Evolutionary conservation across 1,140 invertebrate species (phyloP), one percentile per base, ranked within the genome.

Genomic region (Drosophila nikananu): DNA sequence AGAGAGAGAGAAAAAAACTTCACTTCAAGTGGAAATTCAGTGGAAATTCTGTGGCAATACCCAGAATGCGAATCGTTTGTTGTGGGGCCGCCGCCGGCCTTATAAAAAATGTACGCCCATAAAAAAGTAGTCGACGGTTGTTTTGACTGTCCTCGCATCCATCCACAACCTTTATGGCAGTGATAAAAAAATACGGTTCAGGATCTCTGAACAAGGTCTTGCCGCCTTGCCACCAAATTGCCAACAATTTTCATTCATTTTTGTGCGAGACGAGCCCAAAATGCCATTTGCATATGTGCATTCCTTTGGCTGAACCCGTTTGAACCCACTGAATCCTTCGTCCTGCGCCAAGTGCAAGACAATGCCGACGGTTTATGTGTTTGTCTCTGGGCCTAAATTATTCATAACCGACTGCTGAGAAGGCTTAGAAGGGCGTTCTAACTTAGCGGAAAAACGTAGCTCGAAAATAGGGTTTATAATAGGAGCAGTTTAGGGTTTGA

Each of bases 211-310:
- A 46, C 46, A 57, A 19, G 55, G 55, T 62, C 55, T 23, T 55
- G 52, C 54, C n/a, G 49, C 32, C 19, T 89, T 89, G 86, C 86
- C 86, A 89, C 86, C 86, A 89, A 89, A 89, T 89, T 90, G 86
- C 86, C 86, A 89, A 90, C 86, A 90, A 90, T 89, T 89, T 90
- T 89, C 86, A 89, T 89, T 91, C 86, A 89, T 89, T 84, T 89
- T 90, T 81, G 76, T 80, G 67, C 77, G 59, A 54, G 65, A 44
- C 65, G 46, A 41, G 59, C 59, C 52, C 75, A 59, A 72, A 59
- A 72, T 66, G 58, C 55, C 83, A 89, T 90, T 89, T 89, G 70
- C 84, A 89, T 90, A 89, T 68, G 67, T 67, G 70, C 58, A 41
- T 32, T 42, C 35, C 44, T 61, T 57, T 78, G 63, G 61, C 70